These are phyloP conservation scores for Ips typographus DNA, from an alignment of 1,140 invertebrate genomes.

Conservation along the genomic window DNA sequence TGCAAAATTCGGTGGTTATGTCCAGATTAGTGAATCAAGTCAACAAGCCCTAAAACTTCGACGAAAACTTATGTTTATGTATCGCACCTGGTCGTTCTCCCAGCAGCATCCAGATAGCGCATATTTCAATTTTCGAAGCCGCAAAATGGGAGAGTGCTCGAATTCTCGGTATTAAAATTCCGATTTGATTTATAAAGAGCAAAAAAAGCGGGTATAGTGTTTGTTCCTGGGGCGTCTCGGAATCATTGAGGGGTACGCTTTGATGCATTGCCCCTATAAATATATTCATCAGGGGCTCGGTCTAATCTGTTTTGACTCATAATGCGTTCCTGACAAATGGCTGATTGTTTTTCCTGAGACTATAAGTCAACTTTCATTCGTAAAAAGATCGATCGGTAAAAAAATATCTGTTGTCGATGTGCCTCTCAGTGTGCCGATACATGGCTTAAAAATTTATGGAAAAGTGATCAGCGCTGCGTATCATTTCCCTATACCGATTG, in stretches of 20 bases:
- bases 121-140: conserved; percentile 13
- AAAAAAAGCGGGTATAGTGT: conserved; percentile 34
- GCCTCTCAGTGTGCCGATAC: too few species aligned
- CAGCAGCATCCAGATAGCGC: neutral
- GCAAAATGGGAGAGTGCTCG: neutral
- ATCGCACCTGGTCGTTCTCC: neutral
- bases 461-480: neutral
- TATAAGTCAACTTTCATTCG: conserved; percentile 28
- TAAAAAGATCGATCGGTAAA: conserved; percentile 3
- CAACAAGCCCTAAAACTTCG: too few species aligned
- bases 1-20: too few species aligned
- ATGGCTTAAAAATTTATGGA: neutral
- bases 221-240: conserved; percentile 38
- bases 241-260: conserved; percentile 39
- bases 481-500: conserved; percentile 1
- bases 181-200: conserved; percentile 45
- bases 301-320: conserved; percentile 33
- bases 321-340: conserved; percentile 34
- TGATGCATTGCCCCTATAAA: conserved; percentile 44
- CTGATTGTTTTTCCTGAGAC: conserved; percentile 30
- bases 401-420: too few species aligned
- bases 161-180: conserved; percentile 34
- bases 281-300: conserved; percentile 41
- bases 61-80: neutral
- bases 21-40: too few species aligned